Evolutionary conservation across 2,797 vertebrate genomes (phyloP), one percentile per base, ranked within the genome.

Genomic region (Helicolenus hilgendorfi): DNA sequence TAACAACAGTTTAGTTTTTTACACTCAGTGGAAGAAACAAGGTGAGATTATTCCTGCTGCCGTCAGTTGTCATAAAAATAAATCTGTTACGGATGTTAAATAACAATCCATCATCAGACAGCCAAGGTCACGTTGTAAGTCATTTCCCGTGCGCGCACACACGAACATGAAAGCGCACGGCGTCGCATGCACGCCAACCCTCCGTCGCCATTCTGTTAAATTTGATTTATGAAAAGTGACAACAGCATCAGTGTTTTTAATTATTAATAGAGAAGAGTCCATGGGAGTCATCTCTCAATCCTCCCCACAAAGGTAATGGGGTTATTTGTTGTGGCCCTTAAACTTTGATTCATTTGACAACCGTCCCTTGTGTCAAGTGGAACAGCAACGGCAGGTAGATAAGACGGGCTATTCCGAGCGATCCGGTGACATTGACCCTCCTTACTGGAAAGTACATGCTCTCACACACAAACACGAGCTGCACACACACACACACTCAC

Each of bases 291-390:
- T 97, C 95, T 92, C 93, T 94, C 95, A 86, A 86, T 91, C 88
- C 94, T 74, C 86, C 86, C 78, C 94, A 81, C 92, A 83, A 87
- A 88, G 89, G 94, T 93, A 97, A 96, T 95, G 91, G 96, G 95
- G 93, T 96, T 96, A 96, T 97, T 96, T 96, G 96, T 96, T 94
- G 95, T 92, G 89, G 93, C 94, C 87, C 88, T 95, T 92, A 95
- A 90, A 94, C 85, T 85, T 85, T 97, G 97, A 97, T 97, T 97
- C 92, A 97, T 97, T 96, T 96, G 94, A 97, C 96, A 96, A 90
- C 89, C 65, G 77, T 95, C 94, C 95, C 91, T 81, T 83, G 93
- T 94, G 96, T 95, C 94, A 84, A 94, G 93, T 91, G 92, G 84
- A 90, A 90, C 86, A 68, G 92, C 93, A 89, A 83, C 65, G 75